A percentile compares a stretch with the other conserved stretches of the same genome.
Conservation (phyloP, 2,113 vertebrate species). For the Scomber scombrus region DNA sequence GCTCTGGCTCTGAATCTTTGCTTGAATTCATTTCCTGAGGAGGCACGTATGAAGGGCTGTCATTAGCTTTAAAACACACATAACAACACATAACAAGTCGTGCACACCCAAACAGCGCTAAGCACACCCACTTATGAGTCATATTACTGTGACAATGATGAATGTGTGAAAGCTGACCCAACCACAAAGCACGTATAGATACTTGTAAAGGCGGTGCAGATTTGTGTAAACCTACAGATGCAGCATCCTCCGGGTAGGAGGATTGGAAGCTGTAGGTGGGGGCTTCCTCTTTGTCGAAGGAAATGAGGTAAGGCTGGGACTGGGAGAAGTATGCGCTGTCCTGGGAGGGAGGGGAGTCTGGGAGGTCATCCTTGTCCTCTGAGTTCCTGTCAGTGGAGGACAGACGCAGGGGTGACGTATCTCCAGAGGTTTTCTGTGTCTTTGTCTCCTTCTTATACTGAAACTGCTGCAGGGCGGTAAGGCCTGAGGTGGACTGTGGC, state of each 20-base stretch:
- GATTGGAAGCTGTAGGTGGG: neutral
- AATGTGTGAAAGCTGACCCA: neutral
- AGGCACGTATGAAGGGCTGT: slow-evolving; percentile 4
- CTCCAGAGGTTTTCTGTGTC: neutral
- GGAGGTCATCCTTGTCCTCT: slow-evolving; percentile 12
- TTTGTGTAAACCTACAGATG: slow-evolving; percentile 48
- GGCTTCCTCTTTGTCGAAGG: slow-evolving; percentile 36
- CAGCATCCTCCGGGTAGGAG: slow-evolving; percentile 29
- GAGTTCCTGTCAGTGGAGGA: slow-evolving; percentile 15
- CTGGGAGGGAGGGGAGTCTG: slow-evolving; percentile 66
- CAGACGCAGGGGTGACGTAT: neutral
- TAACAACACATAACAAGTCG: neutral
- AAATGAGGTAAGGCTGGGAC: slow-evolving; percentile 49
- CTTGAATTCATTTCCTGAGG: slow-evolving; percentile 59
- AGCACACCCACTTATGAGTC: neutral
- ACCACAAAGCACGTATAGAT: neutral
- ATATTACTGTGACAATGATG: slow-evolving; percentile 4
- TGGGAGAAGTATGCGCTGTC: slow-evolving; percentile 85
- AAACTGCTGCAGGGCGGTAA: slow-evolving; percentile 81
- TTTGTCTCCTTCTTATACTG: slow-evolving; percentile 71
- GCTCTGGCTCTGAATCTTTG: slow-evolving; percentile 18
- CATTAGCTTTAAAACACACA: too few relatives aligned
- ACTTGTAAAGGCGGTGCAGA: neutral
- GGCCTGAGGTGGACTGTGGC: slow-evolving; percentile 30
- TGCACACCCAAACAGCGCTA: neutral